Conservation (phyloP, 2,888 invertebrate species). For the Drosophila siamana region DNA sequence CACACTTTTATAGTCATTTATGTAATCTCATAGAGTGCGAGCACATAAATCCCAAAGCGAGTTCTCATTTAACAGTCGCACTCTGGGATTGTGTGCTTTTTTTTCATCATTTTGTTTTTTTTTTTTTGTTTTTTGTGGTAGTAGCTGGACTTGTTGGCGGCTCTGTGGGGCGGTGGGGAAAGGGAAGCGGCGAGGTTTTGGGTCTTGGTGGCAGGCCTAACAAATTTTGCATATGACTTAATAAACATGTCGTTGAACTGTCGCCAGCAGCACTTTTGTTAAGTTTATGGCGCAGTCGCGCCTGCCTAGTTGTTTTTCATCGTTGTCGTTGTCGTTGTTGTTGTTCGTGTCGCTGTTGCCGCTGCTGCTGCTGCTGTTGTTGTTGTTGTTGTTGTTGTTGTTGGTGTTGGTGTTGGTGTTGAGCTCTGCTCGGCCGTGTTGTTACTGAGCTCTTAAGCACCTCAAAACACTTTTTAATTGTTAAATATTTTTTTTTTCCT, state of each 20-base stretch:
- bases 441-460: constrained; percentile 66
- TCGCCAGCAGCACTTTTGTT: constrained; percentile 63
- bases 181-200: neutral
- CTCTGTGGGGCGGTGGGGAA: neutral
- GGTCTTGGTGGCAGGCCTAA: constrained; percentile 48
- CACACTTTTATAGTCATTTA: constrained; percentile 75
- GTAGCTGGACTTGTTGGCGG: neutral
- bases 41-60: constrained; percentile 65
- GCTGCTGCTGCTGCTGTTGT: constrained; percentile 3
- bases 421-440: constrained; percentile 3
- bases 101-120: neutral
- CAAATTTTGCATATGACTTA: constrained; percentile 77
- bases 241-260: constrained; percentile 81
- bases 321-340: constrained; percentile 23
- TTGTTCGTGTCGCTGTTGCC: neutral
- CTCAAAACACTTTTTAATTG: constrained; percentile 76
- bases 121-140: neutral
- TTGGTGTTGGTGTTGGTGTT: neutral
- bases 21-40: constrained; percentile 75
- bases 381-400: neutral
- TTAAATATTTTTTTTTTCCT: constrained; percentile 43
- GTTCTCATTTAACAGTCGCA: constrained; percentile 55
- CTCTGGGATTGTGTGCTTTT: constrained; percentile 19
- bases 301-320: constrained; percentile 47
- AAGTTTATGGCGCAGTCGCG: constrained; percentile 66